Evolutionary conservation across 2,888 invertebrate species (phyloP).

Genomic region (Calameuta pallipes): DNA sequence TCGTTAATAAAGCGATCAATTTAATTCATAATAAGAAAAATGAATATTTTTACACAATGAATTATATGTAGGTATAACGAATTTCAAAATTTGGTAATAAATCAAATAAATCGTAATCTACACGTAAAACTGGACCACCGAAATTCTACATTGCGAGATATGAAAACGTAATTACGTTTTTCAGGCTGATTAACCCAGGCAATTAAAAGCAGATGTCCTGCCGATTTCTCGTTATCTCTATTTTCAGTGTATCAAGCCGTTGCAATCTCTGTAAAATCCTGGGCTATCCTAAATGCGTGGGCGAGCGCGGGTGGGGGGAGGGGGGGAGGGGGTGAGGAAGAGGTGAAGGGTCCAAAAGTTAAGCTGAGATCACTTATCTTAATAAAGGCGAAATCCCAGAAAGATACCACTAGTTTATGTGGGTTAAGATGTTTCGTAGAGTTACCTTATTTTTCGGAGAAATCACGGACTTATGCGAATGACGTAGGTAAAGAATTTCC

Average conservation of each 20-base stretch:
- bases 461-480: background rate
- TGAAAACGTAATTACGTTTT: background rate
- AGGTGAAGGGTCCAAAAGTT: background rate
- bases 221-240: background rate
- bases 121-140: background rate
- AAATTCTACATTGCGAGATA: background rate
- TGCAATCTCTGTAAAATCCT: background rate
- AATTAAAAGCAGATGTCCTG: background rate
- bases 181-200: background rate
- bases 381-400: constrained; percentile 15
- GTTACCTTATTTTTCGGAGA: background rate
- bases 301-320: background rate
- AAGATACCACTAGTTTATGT: constrained; percentile 19
- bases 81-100: background rate
- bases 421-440: constrained; percentile 10
- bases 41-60: background rate
- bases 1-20: background rate
- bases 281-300: background rate
- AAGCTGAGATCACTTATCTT: constrained; percentile 6
- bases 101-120: background rate
- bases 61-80: background rate
- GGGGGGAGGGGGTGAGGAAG: too few relatives aligned
- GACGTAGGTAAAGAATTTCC: background rate
- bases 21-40: too few relatives aligned
- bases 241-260: background rate